Conservation (phyloP, 2,797 vertebrate genomes). For the Pampus argenteus region DNA sequence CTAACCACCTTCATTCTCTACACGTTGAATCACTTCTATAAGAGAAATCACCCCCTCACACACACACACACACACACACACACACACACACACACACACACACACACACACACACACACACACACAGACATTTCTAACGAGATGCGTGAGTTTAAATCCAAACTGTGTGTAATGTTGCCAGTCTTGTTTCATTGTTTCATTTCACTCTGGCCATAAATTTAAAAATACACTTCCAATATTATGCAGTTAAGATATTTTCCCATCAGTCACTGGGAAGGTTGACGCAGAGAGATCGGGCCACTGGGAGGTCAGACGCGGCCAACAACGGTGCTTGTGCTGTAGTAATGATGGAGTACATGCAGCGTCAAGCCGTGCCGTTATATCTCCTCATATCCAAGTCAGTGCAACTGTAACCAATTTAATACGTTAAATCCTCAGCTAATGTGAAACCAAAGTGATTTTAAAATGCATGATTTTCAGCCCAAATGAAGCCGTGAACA, state of each 20-base stretch:
- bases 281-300: neutral
- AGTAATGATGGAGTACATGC: neutral
- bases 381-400: neutral
- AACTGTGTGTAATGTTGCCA: neutral
- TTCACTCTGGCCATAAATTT: neutral
- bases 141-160: neutral
- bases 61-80: neutral
- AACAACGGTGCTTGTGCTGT: neutral
- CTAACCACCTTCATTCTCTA: constrained; percentile 51
- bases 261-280: neutral
- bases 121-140: neutral
- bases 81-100: neutral
- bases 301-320: neutral
- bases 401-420: neutral
- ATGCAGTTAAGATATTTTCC: neutral
- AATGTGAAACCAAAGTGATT: neutral
- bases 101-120: constrained; percentile 24
- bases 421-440: neutral
- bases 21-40: constrained; percentile 14
- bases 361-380: neutral
- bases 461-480: neutral
- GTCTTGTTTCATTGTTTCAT: neutral
- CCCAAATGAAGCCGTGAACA: neutral
- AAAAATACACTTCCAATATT: neutral
- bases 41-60: neutral